These are phyloP conservation scores for Liasis olivaceus DNA, from an alignment of 2,797 vertebrate species.

Conservation along the genomic window DNA sequence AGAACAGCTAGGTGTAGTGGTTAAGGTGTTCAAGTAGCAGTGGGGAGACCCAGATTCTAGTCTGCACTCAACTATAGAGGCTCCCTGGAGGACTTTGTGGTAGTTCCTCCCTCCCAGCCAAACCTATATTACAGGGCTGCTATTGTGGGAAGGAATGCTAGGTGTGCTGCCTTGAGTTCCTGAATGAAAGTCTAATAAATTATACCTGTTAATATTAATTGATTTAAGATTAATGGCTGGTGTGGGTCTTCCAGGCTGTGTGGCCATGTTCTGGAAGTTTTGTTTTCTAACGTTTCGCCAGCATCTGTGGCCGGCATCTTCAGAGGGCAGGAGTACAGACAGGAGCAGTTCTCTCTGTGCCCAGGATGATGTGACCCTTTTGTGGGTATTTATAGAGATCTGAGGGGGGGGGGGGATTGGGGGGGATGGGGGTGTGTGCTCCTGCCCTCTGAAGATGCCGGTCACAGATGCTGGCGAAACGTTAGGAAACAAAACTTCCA, in stretches of 20 bases:
- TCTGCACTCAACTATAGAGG: neutral
- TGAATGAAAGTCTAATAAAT: neutral
- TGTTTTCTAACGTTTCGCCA: no score
- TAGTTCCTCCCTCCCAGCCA: neutral
- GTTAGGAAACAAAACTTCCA: neutral
- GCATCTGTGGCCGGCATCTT: no score
- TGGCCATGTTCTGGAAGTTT: no score
- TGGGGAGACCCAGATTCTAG: neutral
- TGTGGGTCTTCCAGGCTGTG: no score
- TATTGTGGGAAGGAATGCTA: neutral
- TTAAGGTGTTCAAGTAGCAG: neutral
- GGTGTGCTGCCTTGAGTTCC: neutral
- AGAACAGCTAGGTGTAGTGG: neutral
- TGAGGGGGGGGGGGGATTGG: no score
- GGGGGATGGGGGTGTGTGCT: no score
- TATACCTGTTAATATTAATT: neutral
- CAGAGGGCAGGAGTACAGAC: no score
- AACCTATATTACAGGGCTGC: neutral
- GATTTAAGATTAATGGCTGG: neutral
- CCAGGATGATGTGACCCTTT: no score
- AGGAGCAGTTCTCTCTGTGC: no score
- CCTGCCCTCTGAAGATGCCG: no score
- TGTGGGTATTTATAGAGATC: no score
- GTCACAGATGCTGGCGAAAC: no score
- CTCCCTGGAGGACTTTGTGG: neutral